Evolutionary conservation across 2,113 vertebrate species (phyloP), one percentile per base, ranked within the genome.

Genomic region (Trogon surrucura): DNA sequence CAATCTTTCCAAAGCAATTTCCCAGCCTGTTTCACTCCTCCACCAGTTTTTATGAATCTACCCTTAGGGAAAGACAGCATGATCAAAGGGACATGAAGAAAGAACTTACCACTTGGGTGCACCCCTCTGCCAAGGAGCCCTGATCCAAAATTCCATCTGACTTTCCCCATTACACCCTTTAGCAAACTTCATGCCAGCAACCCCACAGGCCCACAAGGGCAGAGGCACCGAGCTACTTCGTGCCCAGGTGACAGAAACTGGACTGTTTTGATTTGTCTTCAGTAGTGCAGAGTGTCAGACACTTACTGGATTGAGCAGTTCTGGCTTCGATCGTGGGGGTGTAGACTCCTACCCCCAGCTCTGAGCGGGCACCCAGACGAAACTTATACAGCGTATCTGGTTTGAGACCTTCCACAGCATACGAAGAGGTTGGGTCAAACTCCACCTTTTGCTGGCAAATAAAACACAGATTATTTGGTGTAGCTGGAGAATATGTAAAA

Each of bases 291-390:
- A 51, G 9, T 8, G 53, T 84, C 70, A 85, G 82, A 95, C 62
- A 99, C 99, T 99, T 98, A 99, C 99, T 99, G 94, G 99, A 99
- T 88, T 99, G 99, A 56, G 99, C 98, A 2, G 99, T 99, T 91
- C 98, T 98, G 91, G 98, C 98, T 97, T 99, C 98, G 1, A 99
- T 93, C 1, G 97, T 98, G 41, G 98, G 98, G 36, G 99, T 99
- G 95, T 98, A 99, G 90, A 99, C 98, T 14, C 99, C 99, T 41
- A 99, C 96, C 16, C 99, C 99, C 97, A 99, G 97, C 69, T 98
- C 98, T 1, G 99, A 99, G 66, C 98, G 98, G 12, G 99, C 99
- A 0, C 99, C 99, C 96, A 99, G 97, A 20, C 98, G 98, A 96
- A 99, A 99, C 88, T 89, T 93, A 96, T 99, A 99, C 57, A 98